Conservation (phyloP, 2,113 vertebrate genomes). For the Dasyurus viverrinus region DNA sequence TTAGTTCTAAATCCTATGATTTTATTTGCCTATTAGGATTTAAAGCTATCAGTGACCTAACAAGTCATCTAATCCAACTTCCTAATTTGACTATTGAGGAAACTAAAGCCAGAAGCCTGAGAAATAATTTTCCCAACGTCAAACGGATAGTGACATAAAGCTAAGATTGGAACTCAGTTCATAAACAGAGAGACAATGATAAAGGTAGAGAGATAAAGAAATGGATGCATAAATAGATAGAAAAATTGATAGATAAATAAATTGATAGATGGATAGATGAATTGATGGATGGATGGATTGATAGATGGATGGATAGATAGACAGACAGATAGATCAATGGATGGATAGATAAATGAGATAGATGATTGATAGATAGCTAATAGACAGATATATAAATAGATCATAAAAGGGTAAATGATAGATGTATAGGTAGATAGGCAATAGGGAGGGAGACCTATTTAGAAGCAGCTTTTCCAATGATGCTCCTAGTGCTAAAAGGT, state of each 20-base stretch:
- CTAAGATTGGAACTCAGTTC: neutral
- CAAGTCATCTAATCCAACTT: neutral
- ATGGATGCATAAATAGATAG: no score
- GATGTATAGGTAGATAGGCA: no score
- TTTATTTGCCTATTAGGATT: neutral
- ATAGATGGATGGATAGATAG: no score
- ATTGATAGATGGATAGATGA: neutral
- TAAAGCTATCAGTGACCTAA: neutral
- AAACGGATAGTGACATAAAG: neutral
- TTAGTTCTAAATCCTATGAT: neutral
- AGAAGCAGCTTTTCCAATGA: conserved; percentile 65
- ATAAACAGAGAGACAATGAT: no score
- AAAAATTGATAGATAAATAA: neutral
- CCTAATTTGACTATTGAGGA: neutral
- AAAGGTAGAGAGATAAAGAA: no score
- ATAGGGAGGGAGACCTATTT: conserved; percentile 64
- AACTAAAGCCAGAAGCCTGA: neutral
- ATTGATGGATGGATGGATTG: no score
- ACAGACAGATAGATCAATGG: neutral
- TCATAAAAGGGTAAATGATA: neutral
- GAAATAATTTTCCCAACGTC: neutral
- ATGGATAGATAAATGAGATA: neutral
- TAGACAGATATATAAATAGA: neutral
- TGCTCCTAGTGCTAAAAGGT: conserved; percentile 38
- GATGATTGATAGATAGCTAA: neutral